phyloP scores from a whole-genome alignment of 2,113 vertebrate species.

The Eulemur macaco region DNA sequence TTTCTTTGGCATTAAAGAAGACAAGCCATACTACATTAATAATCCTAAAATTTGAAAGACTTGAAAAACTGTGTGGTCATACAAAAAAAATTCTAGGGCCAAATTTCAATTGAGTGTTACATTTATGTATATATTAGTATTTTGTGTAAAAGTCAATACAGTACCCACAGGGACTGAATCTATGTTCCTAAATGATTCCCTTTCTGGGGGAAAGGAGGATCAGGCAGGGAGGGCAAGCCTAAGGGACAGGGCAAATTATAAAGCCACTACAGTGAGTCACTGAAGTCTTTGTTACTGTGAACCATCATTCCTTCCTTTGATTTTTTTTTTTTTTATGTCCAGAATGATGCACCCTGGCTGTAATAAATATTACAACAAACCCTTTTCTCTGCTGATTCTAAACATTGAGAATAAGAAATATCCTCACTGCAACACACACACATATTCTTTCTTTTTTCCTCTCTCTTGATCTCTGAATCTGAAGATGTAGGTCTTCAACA shows the following conservation, averaged over 20 bases:
- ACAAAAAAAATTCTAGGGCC: neutral
- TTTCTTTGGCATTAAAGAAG: slow-evolving; percentile 54
- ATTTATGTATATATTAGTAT: neutral
- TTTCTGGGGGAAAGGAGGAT: neutral
- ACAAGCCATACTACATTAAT: neutral
- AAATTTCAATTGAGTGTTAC: neutral
- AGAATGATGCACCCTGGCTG: neutral
- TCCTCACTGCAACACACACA: neutral
- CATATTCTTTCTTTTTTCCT: neutral
- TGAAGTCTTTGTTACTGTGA: neutral
- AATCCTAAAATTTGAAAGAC: neutral
- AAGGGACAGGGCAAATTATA: neutral
- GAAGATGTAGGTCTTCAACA: neutral
- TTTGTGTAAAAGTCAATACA: neutral
- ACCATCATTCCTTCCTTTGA: neutral
- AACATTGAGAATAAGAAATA: neutral
- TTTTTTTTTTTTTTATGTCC: neutral
- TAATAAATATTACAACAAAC: neutral
- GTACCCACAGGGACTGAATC: neutral
- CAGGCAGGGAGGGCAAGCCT: neutral
- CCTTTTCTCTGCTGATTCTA: neutral
- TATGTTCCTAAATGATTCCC: neutral
- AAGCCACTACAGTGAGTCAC: neutral
- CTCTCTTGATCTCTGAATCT: neutral
- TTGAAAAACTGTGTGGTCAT: neutral